phyloP scores from a whole-genome alignment of 2,888 invertebrate species.

The Rotaria macrura region DNA sequence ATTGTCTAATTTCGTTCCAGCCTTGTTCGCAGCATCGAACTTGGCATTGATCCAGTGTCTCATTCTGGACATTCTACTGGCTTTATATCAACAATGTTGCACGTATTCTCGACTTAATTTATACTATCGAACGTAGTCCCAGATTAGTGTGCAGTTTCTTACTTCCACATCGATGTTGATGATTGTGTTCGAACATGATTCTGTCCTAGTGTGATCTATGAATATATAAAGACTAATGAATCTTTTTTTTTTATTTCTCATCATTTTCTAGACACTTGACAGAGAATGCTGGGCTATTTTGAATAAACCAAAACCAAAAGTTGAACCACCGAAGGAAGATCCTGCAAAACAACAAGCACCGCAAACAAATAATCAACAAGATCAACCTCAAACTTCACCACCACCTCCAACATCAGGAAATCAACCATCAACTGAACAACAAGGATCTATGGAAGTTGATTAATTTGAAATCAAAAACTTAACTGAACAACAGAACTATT shows the following conservation, averaged over 20 bases:
- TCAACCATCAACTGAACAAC: neutral
- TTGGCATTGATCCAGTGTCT: too few relatives aligned
- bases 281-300: constrained; percentile 29
- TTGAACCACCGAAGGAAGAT: constrained; percentile 31
- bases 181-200: neutral
- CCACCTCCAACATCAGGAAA: neutral
- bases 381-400: neutral
- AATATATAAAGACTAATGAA: too few relatives aligned
- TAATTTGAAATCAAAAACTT: neutral
- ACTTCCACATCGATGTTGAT: neutral
- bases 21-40: too few relatives aligned
- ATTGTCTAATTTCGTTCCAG: too few relatives aligned
- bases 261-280: constrained; percentile 2
- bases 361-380: neutral
- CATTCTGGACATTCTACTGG: too few relatives aligned
- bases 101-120: too few relatives aligned
- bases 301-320: constrained; percentile 34
- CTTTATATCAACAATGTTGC: too few relatives aligned
- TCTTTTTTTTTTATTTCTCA: too few relatives aligned
- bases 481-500: neutral
- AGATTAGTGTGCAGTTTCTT: too few relatives aligned
- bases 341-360: neutral
- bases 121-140: too few relatives aligned
- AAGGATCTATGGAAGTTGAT: constrained; percentile 1
- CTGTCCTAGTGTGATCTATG: too few relatives aligned